A percentile compares a stretch with the other conserved stretches of the same genome.
These are phyloP conservation scores for Oreochromis niloticus DNA, from an alignment of 2,113 vertebrate species.

Conservation along the genomic window DNA sequence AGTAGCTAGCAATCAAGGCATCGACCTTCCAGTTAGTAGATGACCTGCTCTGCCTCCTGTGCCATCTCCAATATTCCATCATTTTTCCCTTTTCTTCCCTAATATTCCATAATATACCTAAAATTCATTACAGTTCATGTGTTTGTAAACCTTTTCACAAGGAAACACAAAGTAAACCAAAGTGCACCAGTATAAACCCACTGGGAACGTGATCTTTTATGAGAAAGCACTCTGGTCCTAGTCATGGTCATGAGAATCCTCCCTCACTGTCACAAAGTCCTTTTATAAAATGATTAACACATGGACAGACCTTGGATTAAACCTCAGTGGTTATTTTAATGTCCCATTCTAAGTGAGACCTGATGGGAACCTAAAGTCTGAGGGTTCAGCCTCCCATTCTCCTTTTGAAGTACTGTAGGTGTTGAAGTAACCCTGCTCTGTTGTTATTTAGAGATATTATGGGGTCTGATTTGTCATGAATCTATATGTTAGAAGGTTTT, in stretches of 20 bases:
- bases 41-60: not conserved
- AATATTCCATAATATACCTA: not conserved
- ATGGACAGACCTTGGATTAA: not conserved
- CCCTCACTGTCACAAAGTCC: not conserved
- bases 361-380: not conserved
- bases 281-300: not conserved
- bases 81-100: not conserved
- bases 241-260: not conserved
- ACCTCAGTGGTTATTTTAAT: not conserved
- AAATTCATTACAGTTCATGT: not conserved
- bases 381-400: not conserved
- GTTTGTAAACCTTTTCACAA: not conserved
- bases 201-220: not conserved
- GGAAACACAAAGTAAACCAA: not conserved
- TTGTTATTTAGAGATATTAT: not conserved
- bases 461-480: not conserved
- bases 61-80: not conserved
- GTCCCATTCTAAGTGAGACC: not conserved
- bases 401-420: not conserved
- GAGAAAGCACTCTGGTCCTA: not conserved
- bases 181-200: not conserved
- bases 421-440: not conserved
- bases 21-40: not conserved
- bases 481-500: not conserved
- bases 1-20: not conserved